Evolutionary conservation across 2,113 vertebrate genomes (phyloP).

Genomic region (Xiphophorus maculatus): DNA sequence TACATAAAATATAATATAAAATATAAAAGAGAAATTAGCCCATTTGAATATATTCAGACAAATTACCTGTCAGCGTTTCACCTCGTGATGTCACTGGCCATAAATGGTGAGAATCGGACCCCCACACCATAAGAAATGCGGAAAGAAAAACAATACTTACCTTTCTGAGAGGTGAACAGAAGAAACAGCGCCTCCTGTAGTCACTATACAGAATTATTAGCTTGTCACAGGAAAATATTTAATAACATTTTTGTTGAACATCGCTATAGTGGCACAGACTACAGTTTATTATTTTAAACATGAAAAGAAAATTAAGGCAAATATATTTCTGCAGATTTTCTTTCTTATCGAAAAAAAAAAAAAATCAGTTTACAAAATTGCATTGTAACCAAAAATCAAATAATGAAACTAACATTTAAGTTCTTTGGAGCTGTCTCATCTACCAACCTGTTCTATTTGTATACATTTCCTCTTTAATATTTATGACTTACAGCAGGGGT

Average conservation of each 20-base stretch:
- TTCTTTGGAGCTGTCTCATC: no score
- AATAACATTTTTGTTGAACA: not conserved
- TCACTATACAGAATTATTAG: not conserved
- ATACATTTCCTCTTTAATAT: not conserved
- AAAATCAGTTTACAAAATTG: no score
- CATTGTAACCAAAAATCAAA: no score
- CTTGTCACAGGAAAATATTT: not conserved
- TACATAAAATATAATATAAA: not conserved
- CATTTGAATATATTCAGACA: not conserved
- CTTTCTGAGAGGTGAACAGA: not conserved
- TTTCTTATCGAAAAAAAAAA: no score
- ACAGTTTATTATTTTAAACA: no score
- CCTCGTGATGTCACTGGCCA: not conserved
- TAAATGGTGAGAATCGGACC: not conserved
- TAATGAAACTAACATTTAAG: no score
- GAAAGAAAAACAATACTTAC: not conserved
- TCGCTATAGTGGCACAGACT: not conserved
- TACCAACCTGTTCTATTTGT: not conserved
- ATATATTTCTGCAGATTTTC: no score
- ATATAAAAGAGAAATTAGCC: not conserved
- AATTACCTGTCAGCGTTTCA: no score
- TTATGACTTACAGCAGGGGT: not conserved
- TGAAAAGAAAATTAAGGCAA: no score
- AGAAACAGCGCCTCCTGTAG: not conserved
- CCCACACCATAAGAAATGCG: not conserved